These are phyloP conservation scores for Dicranocentrus wangi DNA, from an alignment of 2,888 invertebrate genomes.

Conservation along the genomic window DNA sequence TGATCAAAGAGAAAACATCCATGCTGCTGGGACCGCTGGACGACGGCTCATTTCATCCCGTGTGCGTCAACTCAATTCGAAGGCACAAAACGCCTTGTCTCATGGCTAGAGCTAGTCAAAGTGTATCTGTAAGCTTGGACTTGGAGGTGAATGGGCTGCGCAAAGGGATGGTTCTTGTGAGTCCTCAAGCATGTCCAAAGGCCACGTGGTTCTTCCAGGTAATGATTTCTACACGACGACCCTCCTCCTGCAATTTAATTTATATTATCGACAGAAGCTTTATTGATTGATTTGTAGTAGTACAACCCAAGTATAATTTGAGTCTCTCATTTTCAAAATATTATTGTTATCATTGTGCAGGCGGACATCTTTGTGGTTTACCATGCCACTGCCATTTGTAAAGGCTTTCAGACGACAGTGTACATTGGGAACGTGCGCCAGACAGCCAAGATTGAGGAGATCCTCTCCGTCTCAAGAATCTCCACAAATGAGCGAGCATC, in stretches of 20 bases:
- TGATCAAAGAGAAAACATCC: slow-evolving; percentile 84
- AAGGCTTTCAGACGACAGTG: slow-evolving; percentile 92
- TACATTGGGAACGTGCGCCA: slow-evolving; percentile 97
- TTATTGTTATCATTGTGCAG: slow-evolving; percentile 75
- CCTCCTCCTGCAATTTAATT: too few relatives aligned
- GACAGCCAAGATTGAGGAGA: slow-evolving; percentile 85
- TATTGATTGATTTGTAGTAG: not conserved
- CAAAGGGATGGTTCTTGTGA: slow-evolving; percentile 89
- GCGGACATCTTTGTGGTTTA: slow-evolving; percentile 92
- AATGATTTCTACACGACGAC: not conserved
- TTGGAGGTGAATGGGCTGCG: slow-evolving; percentile 79
- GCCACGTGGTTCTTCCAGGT: slow-evolving; percentile 75
- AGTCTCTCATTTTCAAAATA: not conserved
- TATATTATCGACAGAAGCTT: not conserved
- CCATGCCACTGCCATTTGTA: slow-evolving; percentile 87
- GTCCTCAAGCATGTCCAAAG: slow-evolving; percentile 76
- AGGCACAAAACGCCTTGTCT: slow-evolving; percentile 93
- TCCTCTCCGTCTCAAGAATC: slow-evolving; percentile 80
- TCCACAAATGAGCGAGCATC: slow-evolving; percentile 90
- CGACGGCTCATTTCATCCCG: slow-evolving; percentile 85
- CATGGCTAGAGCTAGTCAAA: slow-evolving; percentile 90
- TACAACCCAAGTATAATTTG: too few relatives aligned
- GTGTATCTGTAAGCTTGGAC: slow-evolving; percentile 86
- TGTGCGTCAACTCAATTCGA: slow-evolving; percentile 88
- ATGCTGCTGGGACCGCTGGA: slow-evolving; percentile 81